Evolutionary conservation across 2,888 invertebrate genomes (phyloP).

Genomic region (Caenorhabditis plicata): DNA sequence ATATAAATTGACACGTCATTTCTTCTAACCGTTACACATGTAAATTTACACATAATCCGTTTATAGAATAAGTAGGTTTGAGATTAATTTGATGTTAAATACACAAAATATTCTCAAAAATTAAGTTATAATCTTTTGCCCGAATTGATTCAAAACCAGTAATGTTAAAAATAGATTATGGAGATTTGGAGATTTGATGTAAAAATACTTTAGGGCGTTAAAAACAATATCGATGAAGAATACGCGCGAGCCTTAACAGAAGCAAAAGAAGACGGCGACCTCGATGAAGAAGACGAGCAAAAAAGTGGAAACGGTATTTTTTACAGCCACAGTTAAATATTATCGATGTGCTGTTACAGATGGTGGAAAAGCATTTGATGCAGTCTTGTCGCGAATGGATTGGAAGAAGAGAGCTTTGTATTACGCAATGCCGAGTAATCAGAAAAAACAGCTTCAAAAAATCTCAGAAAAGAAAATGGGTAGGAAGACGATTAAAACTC

Average conservation of each 20-base stretch:
- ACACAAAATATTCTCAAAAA: no score
- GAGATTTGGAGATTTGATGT: no score
- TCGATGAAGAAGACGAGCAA: slow-evolving; percentile 24
- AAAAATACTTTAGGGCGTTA: slow-evolving; percentile 51
- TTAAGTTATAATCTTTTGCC: no score
- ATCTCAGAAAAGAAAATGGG: slow-evolving; percentile 34
- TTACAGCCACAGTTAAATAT: slow-evolving; percentile 22
- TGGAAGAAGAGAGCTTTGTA: slow-evolving; percentile 54
- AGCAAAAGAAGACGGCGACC: slow-evolving; percentile 48
- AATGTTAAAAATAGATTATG: no score
- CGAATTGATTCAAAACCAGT: no score
- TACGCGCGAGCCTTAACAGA: slow-evolving; percentile 57
- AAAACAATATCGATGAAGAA: slow-evolving; percentile 61
- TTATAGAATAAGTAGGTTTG: no score
- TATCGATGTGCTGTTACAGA: slow-evolving; percentile 7
- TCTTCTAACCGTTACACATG: no score
- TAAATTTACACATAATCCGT: no score
- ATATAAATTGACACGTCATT: no score
- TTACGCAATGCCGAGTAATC: slow-evolving; percentile 53
- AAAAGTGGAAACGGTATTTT: no score
- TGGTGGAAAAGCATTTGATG: slow-evolving; percentile 20
- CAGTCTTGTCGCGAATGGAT: slow-evolving; percentile 57
- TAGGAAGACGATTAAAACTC: slow-evolving; percentile 33
- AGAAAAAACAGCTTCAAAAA: slow-evolving; percentile 41
- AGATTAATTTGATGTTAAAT: no score